These are phyloP conservation scores for Mesocentrotus franciscanus DNA, from an alignment of 53 echinoderm and acorn worm species.

Conservation along the genomic window DNA sequence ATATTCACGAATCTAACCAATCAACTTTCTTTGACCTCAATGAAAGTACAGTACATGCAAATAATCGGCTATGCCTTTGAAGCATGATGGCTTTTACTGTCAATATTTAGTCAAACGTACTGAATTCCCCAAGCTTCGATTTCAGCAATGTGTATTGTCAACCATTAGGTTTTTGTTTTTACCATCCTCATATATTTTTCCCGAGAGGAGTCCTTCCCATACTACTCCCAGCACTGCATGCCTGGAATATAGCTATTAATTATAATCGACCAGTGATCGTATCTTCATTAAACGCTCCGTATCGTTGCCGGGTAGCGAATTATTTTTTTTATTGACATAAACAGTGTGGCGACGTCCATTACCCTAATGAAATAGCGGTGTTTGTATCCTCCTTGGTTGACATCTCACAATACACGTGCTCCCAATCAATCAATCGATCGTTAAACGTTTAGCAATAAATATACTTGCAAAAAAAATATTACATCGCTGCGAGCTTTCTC, in stretches of 20 bases:
- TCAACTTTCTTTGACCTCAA: too few relatives aligned
- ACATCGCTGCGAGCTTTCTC: neutral
- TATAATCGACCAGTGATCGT: neutral
- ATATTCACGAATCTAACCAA: too few relatives aligned
- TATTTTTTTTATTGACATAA: neutral
- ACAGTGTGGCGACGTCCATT: conserved; percentile 8
- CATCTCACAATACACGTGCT: conserved; percentile 30
- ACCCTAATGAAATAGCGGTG: conserved; percentile 19
- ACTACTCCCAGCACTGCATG: neutral
- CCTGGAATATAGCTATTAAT: neutral
- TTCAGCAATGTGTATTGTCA: too few relatives aligned
- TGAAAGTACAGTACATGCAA: too few relatives aligned
- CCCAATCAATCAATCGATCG: conserved; percentile 30
- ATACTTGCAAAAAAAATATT: neutral
- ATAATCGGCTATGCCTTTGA: too few relatives aligned
- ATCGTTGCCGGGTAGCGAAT: conserved; percentile 7
- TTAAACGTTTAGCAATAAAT: conserved; percentile 32
- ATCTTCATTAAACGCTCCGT: neutral
- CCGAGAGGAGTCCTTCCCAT: too few relatives aligned
- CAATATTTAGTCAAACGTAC: too few relatives aligned
- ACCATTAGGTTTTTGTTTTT: too few relatives aligned
- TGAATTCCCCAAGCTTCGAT: too few relatives aligned
- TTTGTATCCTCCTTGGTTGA: neutral
- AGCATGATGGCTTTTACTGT: too few relatives aligned
- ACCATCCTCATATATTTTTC: too few relatives aligned